These are phyloP conservation scores for Chelidonichthys spinosus DNA, from an alignment of 2,797 vertebrate genomes.

Conservation along the genomic window DNA sequence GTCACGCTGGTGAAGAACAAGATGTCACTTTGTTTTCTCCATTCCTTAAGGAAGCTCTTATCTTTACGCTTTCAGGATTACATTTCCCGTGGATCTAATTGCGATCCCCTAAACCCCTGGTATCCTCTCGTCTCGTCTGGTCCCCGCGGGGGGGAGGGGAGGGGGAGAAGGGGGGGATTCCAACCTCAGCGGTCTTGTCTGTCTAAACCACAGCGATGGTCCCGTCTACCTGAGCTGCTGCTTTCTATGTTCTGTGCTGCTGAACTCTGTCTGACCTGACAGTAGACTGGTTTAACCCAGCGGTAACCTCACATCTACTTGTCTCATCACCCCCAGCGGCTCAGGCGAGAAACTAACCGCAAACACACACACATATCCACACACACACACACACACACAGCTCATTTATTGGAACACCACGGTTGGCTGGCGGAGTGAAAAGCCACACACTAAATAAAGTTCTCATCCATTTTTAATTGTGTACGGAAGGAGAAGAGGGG, in stretches of 20 bases:
- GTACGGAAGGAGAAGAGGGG: constrained; percentile 17
- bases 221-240: constrained; percentile 50
- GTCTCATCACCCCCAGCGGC: constrained; percentile 54
- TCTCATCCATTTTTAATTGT: constrained; percentile 79
- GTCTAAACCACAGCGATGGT: constrained; percentile 42
- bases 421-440: constrained; percentile 61
- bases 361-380: background rate
- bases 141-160: constrained; percentile 33
- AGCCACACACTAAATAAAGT: constrained; percentile 66
- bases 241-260: constrained; percentile 41
- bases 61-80: constrained; percentile 65
- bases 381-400: constrained; percentile 21
- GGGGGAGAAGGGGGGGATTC: constrained; percentile 23
- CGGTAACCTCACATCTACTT: constrained; percentile 64
- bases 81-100: constrained; percentile 58
- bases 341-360: constrained; percentile 35
- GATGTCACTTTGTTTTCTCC: constrained; percentile 48
- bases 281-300: constrained; percentile 71
- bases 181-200: constrained; percentile 46
- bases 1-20: constrained; percentile 39
- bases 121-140: constrained; percentile 40
- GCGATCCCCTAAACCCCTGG: constrained; percentile 33
- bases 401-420: constrained; percentile 65
- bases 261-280: constrained; percentile 78
- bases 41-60: constrained; percentile 37